Conservation (phyloP, 2,888 invertebrate genomes). For the Germaria angustata region DNA sequence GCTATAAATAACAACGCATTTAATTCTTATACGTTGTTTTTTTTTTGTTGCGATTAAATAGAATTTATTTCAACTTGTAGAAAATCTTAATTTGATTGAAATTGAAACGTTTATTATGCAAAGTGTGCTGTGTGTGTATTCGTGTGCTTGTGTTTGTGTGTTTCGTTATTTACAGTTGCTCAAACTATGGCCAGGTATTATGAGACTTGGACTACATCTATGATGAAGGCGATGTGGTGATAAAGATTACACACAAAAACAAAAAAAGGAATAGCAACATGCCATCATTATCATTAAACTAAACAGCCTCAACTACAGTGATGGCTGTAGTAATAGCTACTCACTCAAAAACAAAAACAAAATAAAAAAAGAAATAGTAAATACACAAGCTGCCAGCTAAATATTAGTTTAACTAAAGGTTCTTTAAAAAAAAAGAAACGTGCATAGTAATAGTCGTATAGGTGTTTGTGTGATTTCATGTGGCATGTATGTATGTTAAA, state of each 20-base stretch:
- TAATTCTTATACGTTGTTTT: background rate
- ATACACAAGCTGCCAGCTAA: constrained; percentile 38
- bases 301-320: constrained; percentile 40
- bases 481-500: constrained; percentile 51
- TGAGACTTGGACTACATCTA: background rate
- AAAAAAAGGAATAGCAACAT: constrained; percentile 17
- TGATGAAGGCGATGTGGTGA: constrained; percentile 39
- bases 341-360: background rate
- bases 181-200: background rate
- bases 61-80: constrained; percentile 54
- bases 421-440: background rate
- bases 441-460: background rate
- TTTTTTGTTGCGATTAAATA: constrained; percentile 26
- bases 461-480: constrained; percentile 21
- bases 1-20: too few species aligned
- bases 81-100: constrained; percentile 65
- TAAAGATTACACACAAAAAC: constrained; percentile 17
- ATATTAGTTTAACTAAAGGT: constrained; percentile 42
- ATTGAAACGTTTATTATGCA: constrained; percentile 66
- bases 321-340: constrained; percentile 34
- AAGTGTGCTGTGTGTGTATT: constrained; percentile 7
- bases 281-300: constrained; percentile 60
- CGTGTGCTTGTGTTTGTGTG: background rate
- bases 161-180: constrained; percentile 23
- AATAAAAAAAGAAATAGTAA: background rate